Conservation (phyloP, 2,113 vertebrate species). For the Eulemur rufifrons region DNA sequence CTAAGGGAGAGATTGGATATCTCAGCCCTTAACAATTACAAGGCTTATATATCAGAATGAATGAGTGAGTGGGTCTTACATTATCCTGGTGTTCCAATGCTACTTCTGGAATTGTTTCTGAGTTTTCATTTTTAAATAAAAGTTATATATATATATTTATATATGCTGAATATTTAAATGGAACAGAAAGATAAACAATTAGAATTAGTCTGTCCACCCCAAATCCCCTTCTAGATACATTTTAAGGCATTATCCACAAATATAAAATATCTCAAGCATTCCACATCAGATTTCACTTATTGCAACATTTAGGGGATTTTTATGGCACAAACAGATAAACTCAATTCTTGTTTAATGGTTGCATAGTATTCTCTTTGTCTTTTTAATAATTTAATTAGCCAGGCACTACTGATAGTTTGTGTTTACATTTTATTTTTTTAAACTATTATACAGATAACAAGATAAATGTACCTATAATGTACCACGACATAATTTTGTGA, state of each 20-base stretch:
- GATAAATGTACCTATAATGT: not conserved
- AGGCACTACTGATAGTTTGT: not conserved
- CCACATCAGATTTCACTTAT: not conserved
- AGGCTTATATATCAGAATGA: not conserved
- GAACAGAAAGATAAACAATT: not conserved
- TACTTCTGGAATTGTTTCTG: not conserved
- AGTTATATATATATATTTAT: not conserved
- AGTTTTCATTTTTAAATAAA: constrained; percentile 37
- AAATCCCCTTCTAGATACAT: not conserved
- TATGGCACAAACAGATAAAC: not conserved
- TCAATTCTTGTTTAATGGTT: not conserved
- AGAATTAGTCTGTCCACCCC: not conserved
- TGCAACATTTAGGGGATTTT: not conserved
- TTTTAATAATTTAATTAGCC: not conserved
- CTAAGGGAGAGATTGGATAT: not conserved
- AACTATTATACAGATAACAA: not conserved
- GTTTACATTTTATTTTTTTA: constrained; percentile 19
- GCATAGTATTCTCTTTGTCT: not conserved
- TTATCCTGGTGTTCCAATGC: not conserved
- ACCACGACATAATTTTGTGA: not conserved
- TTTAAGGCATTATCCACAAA: not conserved
- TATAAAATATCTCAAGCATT: not conserved
- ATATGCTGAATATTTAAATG: not conserved
- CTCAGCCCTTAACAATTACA: not conserved
- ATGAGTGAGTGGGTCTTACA: not conserved